Conservation (phyloP, 2,888 invertebrate genomes). For the Bugulina stolonifera region DNA sequence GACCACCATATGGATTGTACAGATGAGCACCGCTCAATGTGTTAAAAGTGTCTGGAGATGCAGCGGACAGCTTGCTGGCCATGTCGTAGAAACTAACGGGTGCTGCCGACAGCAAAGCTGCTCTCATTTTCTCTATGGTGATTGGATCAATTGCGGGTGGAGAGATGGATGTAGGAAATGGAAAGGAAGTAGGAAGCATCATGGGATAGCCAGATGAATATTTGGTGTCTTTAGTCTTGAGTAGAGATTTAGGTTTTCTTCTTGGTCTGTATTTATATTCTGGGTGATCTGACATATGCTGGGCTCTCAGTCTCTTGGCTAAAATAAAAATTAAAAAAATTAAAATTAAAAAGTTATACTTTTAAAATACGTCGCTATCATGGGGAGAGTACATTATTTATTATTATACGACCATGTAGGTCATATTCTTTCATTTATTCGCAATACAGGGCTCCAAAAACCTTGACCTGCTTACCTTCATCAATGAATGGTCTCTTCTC, state of each 20-base stretch:
- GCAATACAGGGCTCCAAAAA: too few species aligned
- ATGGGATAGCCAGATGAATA: conserved; percentile 21
- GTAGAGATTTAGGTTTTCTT: conserved; percentile 78
- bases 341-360: too few species aligned
- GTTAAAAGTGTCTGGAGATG: neutral
- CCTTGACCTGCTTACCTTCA: conserved; percentile 63
- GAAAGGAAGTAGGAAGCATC: conserved; percentile 19
- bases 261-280: conserved; percentile 97
- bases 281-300: conserved; percentile 99
- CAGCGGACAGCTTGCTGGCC: neutral
- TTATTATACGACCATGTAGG: too few species aligned
- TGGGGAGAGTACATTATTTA: too few species aligned
- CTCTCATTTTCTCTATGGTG: conserved; percentile 17
- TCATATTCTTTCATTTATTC: too few species aligned
- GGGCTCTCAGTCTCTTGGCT: conserved; percentile 88
- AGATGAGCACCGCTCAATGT: neutral
- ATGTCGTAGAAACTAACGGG: conserved; percentile 23
- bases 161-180: conserved; percentile 20
- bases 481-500: conserved; percentile 98
- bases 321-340: neutral
- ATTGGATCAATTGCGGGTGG: conserved; percentile 18
- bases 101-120: neutral
- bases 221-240: conserved; percentile 58
- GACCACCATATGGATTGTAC: conserved; percentile 12
- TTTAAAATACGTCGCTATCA: too few species aligned